Percentiles rank a stretch among this genome's conserved stretches.
Evolutionary conservation across 1,140 invertebrate genomes (phyloP).

Genomic region (Microvelia longipes): DNA sequence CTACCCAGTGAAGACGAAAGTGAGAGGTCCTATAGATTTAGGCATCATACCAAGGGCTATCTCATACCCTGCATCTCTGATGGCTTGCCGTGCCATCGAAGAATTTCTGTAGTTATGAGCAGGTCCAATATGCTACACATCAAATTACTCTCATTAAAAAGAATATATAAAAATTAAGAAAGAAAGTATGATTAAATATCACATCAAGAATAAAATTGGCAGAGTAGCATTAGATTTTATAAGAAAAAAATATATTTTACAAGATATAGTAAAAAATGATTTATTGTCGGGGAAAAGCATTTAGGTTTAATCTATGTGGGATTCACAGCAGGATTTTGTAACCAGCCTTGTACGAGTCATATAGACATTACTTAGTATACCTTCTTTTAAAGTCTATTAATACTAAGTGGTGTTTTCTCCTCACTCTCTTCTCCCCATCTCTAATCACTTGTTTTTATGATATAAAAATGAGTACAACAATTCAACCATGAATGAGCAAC

Average conservation of each 20-base stretch:
- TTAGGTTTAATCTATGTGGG: no score
- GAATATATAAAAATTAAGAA: not conserved
- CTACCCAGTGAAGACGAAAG: constrained; percentile 94
- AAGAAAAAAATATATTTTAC: not conserved
- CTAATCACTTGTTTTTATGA: no score
- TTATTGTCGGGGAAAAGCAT: no score
- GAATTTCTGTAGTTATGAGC: constrained; percentile 97
- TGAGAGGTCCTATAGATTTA: constrained; percentile 90
- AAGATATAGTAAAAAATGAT: no score
- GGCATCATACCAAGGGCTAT: constrained; percentile 95
- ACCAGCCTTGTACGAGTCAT: no score
- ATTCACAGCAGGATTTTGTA: no score
- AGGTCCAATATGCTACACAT: constrained; percentile 78
- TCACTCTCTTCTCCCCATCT: no score
- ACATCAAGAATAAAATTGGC: not conserved
- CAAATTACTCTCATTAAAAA: constrained; percentile 17
- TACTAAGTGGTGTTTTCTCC: no score
- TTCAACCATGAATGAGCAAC: no score
- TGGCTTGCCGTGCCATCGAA: constrained; percentile 91
- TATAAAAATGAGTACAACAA: no score
- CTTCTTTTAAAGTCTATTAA: no score
- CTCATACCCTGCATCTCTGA: constrained; percentile 95
- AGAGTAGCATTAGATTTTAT: not conserved
- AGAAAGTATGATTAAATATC: not conserved
- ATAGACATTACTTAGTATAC: no score